Evolutionary conservation across 2,888 invertebrate species (phyloP), one percentile per base, ranked within the genome.

Genomic region (Auanema freiburgensis): DNA sequence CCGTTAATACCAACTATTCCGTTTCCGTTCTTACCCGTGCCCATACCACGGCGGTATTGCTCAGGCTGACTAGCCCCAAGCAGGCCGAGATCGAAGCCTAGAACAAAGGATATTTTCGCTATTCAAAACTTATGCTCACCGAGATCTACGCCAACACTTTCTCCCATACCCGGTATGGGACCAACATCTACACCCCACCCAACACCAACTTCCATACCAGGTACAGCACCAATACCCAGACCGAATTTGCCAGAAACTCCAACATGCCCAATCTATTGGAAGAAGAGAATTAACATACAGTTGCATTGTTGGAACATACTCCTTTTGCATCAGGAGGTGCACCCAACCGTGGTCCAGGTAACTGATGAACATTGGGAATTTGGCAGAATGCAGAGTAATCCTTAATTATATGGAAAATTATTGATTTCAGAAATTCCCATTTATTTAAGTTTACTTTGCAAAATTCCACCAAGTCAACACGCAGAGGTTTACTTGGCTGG

Each of bases 161-260:
- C 75, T 44, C 71, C 72, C 71, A 79, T 74, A 54, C 78, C 78
- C 4, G 79, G 79, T 43, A 79, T 69, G 1, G 79, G 79, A 24
- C 79, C 79, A 12, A 79, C 79, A 56, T 79, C 77, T 14, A 79
- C 79, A 23, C 79, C 79, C 76, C 73, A 73, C 18, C 76, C 76
- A 21, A 65, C 76, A 16, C 71, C 71, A 10, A 74, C 73, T 59
- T 78, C 78, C 11, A 78, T 44, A 42, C 78, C 78, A 14, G 78
- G 78, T 43, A 78, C 70, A 12, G 70, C 71, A 41, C 78, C 78
- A 16, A 78, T 58, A 16, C 74, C 74, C 18, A 78, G 71, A 6
- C 75, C 74, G 52, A 79, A 77, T 46, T 76, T 71, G 8, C 77
- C 76, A 41, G 65, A 69, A n/a, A 79, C 72, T 43, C 69, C 77